Base-by-base conservation (phyloP, 2,113 vertebrate genomes). In the Xiphias gladius region DNA sequence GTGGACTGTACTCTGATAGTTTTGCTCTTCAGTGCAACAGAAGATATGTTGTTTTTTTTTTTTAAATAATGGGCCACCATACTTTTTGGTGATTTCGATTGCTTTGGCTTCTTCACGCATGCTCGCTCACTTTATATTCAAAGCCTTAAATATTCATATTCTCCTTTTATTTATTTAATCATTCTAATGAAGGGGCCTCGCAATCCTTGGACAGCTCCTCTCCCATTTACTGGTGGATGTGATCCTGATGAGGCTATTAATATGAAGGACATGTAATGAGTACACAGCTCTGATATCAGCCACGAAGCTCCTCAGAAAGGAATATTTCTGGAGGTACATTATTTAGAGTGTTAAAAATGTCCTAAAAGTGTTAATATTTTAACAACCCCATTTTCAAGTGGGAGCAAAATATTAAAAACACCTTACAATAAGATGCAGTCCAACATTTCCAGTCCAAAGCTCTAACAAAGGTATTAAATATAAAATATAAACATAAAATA, bases 71-170 rank as follows among this genome's bases (percentile, higher is more conserved):
- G 13, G 22, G 7, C 20, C 35, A 30, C 46, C 14, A 52, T 30
- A 30, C 37, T 30, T 14, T 41, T 22, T n/a, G 2, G 1, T 6
- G 11, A 63, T 28, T 19, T 65, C 52, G 7, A 50, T 41, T 13
- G 13, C 43, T 28, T 82, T 41, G 2, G 9, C 22, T 22, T 85
- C 17, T 20, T 58, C 28, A 46, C 39, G n/a, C 7, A 41, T 43
- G 22, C 28, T 48, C 16, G 5, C 46, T 48, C 57, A 58, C 32
- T 73, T 65, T 54, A 35, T 71, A 76, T 66, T 67, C 65, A 65
- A 54, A 71, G 1, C 65, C 7, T 55, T 66, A 71, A 83, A 76
- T 76, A 76, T 79, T 74, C 1, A 82, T 66, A 35, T 57, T 64
- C 39, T 52, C 43, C 68, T 73, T 26, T 37, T 5, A 19, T 57